These are phyloP conservation scores for Rhincodon typus DNA, from an alignment of 2,797 vertebrate species.

Conservation along the genomic window DNA sequence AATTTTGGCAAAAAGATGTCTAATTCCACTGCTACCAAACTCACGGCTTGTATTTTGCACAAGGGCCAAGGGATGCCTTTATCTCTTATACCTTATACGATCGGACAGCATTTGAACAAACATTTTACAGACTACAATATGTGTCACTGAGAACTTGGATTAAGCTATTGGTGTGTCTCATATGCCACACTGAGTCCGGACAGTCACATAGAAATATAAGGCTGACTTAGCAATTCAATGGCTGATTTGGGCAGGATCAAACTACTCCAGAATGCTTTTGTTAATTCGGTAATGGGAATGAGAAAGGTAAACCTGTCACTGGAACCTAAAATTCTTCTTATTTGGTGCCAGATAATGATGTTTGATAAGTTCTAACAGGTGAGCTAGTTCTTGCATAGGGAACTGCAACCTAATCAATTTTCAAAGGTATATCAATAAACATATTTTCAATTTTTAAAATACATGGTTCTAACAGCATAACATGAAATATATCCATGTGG, in stretches of 20 bases:
- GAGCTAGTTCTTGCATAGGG: background rate
- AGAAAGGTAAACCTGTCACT: background rate
- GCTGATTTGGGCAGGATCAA: background rate
- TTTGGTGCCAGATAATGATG: background rate
- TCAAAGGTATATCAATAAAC: background rate
- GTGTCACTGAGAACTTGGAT: background rate
- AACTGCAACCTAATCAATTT: background rate
- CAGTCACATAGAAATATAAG: background rate
- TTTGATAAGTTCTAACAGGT: background rate
- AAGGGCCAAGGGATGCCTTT: background rate
- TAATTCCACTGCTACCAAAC: background rate
- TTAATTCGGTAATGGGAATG: background rate
- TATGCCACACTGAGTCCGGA: background rate
- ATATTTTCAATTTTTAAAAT: background rate
- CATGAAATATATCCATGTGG: background rate
- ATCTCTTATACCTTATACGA: background rate
- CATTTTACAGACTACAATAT: background rate
- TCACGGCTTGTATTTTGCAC: background rate
- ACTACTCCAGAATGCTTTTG: background rate
- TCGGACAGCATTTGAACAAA: background rate
- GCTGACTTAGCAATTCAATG: background rate
- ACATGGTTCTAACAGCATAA: background rate
- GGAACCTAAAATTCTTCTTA: background rate
- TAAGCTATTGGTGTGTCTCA: background rate
- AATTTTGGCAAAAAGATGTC: background rate